Evolutionary conservation across 2,797 vertebrate species (phyloP), one percentile per base, ranked within the genome.

Genomic region (Mastacembelus armatus): DNA sequence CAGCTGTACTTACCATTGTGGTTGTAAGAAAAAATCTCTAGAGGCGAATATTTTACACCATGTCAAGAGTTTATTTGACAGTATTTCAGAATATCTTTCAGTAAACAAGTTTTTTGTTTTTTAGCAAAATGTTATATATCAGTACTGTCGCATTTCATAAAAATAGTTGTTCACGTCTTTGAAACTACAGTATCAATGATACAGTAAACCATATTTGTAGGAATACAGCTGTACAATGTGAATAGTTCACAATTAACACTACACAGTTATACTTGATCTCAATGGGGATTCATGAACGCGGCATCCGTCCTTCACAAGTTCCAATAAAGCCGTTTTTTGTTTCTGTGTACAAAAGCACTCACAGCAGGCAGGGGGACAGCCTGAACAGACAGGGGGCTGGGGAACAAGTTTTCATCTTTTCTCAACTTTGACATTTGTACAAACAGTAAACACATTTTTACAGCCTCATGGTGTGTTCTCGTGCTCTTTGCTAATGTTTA

Each of bases 61-160:
- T 93, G 92, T 94, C 93, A 93, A 93, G 90, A 97, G 95, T 99
- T 99, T 98, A 99, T 99, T 99, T 99, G 95, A 99, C 97, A 98
- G 96, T 97, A 97, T 98, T 97, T 99, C 97, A 99, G 97, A 98
- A 97, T 99, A 99, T 97, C 96, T 96, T 98, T 99, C 95, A 96
- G 96, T 99, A 99, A 98, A 99, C 97, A 98, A 99, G 96, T 96
- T 98, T 97, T 90, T 89, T 80, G 59, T 91, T 92, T 92, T 91
- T 98, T 96, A 98, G 96, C 96, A 99, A 99, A 99, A 99, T 98
- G 96, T 99, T 96, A 98, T 98, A 98, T 99, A 98, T 98, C 96
- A 96, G 95, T 96, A 98, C 95, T 96, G 97, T 97, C 95, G 96
- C 96, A 95, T 98, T 98, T 99, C 97, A 99, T 98, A 99, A 99